These are phyloP conservation scores for Formica selysi DNA, from an alignment of 1,140 invertebrate species.

Conservation along the genomic window DNA sequence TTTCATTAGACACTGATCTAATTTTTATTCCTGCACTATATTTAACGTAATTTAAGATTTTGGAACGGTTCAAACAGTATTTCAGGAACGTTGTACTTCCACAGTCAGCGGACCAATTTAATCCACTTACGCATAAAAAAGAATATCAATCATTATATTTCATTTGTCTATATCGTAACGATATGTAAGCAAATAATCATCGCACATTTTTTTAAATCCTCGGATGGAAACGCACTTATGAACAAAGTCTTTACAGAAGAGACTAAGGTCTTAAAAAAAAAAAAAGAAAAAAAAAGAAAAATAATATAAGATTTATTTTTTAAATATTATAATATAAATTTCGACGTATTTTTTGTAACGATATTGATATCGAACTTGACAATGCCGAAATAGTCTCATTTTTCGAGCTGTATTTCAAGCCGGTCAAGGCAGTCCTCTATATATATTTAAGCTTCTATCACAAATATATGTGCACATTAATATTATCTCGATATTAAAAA, in stretches of 20 bases:
- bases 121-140: conserved; percentile 71
- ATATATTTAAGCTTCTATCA: conserved; percentile 50
- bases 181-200: conserved; percentile 55
- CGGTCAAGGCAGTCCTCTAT: conserved; percentile 14
- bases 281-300: no score
- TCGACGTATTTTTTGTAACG: conserved; percentile 36
- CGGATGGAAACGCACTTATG: conserved; percentile 55
- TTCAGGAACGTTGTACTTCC: conserved; percentile 16
- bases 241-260: conserved; percentile 39
- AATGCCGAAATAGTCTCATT: conserved; percentile 12
- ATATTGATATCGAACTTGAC: conserved; percentile 42
- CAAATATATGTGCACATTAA: conserved; percentile 42
- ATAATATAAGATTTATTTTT: conserved; percentile 35
- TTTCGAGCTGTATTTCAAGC: conserved; percentile 37
- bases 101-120: conserved; percentile 58
- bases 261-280: conserved; percentile 45
- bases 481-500: conserved; percentile 43
- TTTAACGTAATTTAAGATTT: conserved; percentile 35
- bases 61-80: background rate
- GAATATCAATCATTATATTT: conserved; percentile 50
- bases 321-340: conserved; percentile 45
- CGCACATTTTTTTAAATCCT: conserved; percentile 71
- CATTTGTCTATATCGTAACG: conserved; percentile 56
- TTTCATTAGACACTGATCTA: background rate
- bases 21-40: conserved; percentile 17